Evolutionary conservation across 2,113 vertebrate species (phyloP).

Genomic region (Apaloderma vittatum): DNA sequence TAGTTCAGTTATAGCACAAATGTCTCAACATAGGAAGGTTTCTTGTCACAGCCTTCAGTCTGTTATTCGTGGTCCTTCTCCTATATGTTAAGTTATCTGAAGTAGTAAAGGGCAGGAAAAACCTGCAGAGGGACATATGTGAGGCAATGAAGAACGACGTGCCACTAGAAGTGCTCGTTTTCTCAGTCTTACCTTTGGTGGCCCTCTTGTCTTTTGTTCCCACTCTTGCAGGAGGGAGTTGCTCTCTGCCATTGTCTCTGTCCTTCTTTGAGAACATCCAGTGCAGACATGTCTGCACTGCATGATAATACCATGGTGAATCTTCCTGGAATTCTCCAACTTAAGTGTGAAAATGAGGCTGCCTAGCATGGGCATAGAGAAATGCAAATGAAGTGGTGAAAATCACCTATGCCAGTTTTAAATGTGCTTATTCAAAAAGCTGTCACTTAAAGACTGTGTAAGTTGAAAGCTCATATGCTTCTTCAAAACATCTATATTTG

Average conservation of each 20-base stretch:
- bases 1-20: neutral
- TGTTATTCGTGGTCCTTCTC: neutral
- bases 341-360: neutral
- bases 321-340: neutral
- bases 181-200: neutral
- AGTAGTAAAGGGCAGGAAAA: neutral
- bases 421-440: neutral
- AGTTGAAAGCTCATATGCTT: neutral
- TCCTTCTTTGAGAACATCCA: neutral
- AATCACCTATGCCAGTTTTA: neutral
- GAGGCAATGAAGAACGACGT: neutral
- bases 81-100: neutral
- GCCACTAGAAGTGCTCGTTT: neutral
- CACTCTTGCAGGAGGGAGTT: neutral
- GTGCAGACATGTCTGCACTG: neutral
- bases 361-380: neutral
- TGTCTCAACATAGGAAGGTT: neutral
- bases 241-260: neutral
- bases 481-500: neutral
- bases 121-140: neutral
- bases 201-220: neutral
- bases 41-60: neutral
- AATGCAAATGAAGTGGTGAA: neutral
- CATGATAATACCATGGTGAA: neutral
- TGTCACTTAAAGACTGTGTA: neutral